Conservation (phyloP, 2,888 invertebrate genomes). For the Trachelus troglodyta region DNA sequence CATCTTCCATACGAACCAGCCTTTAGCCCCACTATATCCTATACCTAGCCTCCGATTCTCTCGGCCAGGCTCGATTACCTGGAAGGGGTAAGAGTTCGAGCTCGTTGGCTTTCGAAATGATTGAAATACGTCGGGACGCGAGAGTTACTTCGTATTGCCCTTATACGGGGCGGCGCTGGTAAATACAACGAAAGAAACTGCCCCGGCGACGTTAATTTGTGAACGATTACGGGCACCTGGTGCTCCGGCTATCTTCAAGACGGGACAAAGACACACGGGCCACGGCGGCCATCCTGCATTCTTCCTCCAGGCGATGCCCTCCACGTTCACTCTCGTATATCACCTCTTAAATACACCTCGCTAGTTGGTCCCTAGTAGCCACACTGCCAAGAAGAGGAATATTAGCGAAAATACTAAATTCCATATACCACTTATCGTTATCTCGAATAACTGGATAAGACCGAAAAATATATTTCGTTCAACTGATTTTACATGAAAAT, state of each 20-base stretch:
- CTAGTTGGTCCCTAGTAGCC: not conserved
- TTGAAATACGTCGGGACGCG: constrained; percentile 48
- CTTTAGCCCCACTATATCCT: not conserved
- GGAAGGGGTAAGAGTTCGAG: not conserved
- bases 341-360: not conserved
- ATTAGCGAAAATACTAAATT: not conserved
- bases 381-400: not conserved
- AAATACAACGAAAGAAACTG: constrained; percentile 59
- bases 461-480: not conserved
- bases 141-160: constrained; percentile 47
- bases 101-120: constrained; percentile 39
- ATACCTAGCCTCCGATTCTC: not conserved
- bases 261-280: constrained; percentile 45
- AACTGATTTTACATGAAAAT: not conserved
- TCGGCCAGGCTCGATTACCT: not conserved
- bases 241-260: constrained; percentile 30
- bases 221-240: constrained; percentile 65
- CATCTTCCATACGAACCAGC: not conserved
- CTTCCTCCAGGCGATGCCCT: constrained; percentile 30
- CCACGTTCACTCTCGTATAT: not conserved
- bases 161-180: constrained; percentile 49
- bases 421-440: not conserved
- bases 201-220: constrained; percentile 61
- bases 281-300: constrained; percentile 52
- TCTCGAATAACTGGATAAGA: not conserved